Base-by-base conservation (phyloP, 2,888 invertebrate genomes). In the Andrena flavipes region DNA sequence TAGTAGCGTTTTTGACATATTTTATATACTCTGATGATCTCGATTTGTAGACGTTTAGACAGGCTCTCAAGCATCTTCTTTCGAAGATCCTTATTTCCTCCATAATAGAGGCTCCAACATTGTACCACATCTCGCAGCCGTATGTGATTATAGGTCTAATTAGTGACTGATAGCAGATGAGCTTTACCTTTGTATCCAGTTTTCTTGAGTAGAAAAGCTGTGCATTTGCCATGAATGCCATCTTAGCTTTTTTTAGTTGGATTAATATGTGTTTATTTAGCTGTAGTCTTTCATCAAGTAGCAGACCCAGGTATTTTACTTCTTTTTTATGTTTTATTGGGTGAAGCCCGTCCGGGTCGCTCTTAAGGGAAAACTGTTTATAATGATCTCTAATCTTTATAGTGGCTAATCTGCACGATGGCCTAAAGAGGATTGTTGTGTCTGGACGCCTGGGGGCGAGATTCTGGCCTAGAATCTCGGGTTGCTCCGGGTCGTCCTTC, bases 91-190 rank as follows among this genome's bases (percentile, higher is more conserved):
- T 20, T 6, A 62, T 4, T 23, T 16, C 7, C 10, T 63, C 42
- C 29, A 29, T 30, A 42, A 49, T 10, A 0, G 29, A 2, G 0
- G 80, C 65, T 2, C 35, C 30, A 0, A 63, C 65, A 16, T 84
- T 82, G 72, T 49, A 84, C 76, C 81, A 82, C 13, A 67, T 74
- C 10, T 72, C 71, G n/a, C 75, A 79, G 0, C 49, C 77, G 13
- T 75, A 67, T 0, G 74, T 67, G 1, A 64, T 1, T 5, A 65
- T 51, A 4, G 30, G 49, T 10, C 65, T 49, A 0, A 65, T 29
- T 13, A 65, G 2, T 10, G 51, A 49, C 5, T 65, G 65, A 49
- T 65, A 65, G 6, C 65, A 51, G 0, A 65, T 65, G 30, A 70
- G 7, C 60, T 70, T 70, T 4, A 35, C 49, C 48, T 64, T 48